A percentile compares a stretch with the other conserved stretches of the same genome.
Evolutionary conservation across 1,140 invertebrate species (phyloP).

Genomic region (Drosophila carrolli): DNA sequence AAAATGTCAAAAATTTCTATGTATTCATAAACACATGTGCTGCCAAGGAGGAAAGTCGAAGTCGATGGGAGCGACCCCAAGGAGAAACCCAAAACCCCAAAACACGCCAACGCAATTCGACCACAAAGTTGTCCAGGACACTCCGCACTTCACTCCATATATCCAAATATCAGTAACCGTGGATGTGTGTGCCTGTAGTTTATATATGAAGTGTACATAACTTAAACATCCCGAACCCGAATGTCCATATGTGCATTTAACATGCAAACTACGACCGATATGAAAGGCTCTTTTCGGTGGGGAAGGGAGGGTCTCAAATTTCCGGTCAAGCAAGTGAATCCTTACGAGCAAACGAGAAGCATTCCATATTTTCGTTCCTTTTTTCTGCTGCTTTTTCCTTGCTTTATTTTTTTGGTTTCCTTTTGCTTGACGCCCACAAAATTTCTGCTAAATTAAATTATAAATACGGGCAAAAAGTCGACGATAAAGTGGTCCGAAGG

Average conservation of each 20-base stretch:
- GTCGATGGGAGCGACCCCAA: slow-evolving; percentile 37
- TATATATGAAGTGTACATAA: slow-evolving; percentile 66
- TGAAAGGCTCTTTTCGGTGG: slow-evolving; percentile 13
- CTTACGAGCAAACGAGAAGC: slow-evolving; percentile 53
- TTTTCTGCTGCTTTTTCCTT: slow-evolving; percentile 43
- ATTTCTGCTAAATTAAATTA: slow-evolving; percentile 84
- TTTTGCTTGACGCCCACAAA: slow-evolving; percentile 73
- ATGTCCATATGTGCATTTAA: slow-evolving; percentile 77
- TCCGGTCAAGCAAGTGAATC: slow-evolving; percentile 78
- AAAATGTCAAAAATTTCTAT: slow-evolving; percentile 74
- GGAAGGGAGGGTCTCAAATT: slow-evolving; percentile 61
- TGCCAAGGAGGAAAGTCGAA: slow-evolving; percentile 22
- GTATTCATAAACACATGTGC: slow-evolving; percentile 80
- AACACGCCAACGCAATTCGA: slow-evolving; percentile 54
- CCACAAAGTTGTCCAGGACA: slow-evolving; percentile 52
- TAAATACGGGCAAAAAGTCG: slow-evolving; percentile 78
- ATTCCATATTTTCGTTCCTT: slow-evolving; percentile 46
- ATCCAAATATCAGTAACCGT: slow-evolving; percentile 3
- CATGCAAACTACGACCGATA: slow-evolving; percentile 62
- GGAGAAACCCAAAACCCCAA: slow-evolving; percentile 61
- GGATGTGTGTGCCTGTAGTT: slow-evolving; percentile 40
- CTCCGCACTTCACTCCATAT: slow-evolving; percentile 34
- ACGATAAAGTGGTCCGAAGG: slow-evolving; percentile 58
- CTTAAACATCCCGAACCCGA: slow-evolving; percentile 58
- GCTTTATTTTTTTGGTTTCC: slow-evolving; percentile 56